Conservation (phyloP, 2,797 vertebrate genomes). For the Malacoctenus gilli region DNA sequence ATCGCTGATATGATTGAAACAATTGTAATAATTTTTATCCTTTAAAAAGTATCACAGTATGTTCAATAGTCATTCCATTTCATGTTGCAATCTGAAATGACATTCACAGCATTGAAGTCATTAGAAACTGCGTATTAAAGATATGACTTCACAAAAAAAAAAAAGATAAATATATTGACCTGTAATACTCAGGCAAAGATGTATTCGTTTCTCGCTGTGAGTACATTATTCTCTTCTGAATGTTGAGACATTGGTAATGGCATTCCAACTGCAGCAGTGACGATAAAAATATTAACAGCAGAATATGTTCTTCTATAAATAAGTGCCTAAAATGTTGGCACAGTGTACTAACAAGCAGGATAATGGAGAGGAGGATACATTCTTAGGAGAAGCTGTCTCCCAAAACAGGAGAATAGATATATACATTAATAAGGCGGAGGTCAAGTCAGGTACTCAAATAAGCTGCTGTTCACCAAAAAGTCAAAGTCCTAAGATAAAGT, state of each 20-base stretch:
- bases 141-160: too few species aligned
- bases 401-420: constrained; percentile 47
- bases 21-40: not conserved
- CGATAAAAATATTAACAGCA: constrained; percentile 19
- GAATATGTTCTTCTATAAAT: constrained; percentile 20
- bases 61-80: not conserved
- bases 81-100: too few species aligned
- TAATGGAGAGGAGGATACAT: constrained; percentile 56
- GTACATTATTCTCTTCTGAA: too few species aligned
- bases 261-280: constrained; percentile 16
- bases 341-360: constrained; percentile 25
- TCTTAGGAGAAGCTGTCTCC: constrained; percentile 41
- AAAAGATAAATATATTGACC: too few species aligned
- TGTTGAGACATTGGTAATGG: constrained; percentile 12
- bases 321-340: constrained; percentile 31
- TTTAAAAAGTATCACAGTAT: constrained; percentile 15
- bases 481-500: constrained; percentile 12
- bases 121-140: too few species aligned
- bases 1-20: constrained; percentile 15
- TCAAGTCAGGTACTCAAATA: constrained; percentile 40
- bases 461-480: constrained; percentile 8
- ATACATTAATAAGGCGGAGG: constrained; percentile 52
- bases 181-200: too few species aligned
- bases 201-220: too few species aligned
- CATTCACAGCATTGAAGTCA: too few species aligned